Evolutionary conservation across 2,888 invertebrate species (phyloP), one percentile per base, ranked within the genome.

Genomic region (Andrena fulva): DNA sequence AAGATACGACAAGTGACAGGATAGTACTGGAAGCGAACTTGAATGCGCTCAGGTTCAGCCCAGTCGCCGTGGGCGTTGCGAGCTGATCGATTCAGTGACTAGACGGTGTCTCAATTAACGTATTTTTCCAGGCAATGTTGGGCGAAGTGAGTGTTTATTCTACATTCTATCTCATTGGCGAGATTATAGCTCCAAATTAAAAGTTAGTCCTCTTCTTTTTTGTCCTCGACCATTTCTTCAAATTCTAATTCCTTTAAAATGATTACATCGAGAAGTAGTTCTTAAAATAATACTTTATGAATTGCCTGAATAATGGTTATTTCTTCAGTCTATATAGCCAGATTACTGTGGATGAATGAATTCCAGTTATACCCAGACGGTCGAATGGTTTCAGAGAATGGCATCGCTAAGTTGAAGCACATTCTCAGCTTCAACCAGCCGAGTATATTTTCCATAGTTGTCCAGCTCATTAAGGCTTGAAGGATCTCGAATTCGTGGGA

Each of bases 391-490:
- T 62, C 29, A 7, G 42, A 48, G 66, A 60, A 24, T 42, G 35
- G 42, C 52, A 35, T 77, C 35, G 52, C 70, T 52, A 66, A 60
- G 52, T 31, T 31, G n/a, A n/a, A 60, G 66, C 73, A 50, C 50
- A 35, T 42, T 33, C 27, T 2, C 7, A 48, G 33, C 48, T 60
- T 12, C 66, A 20, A 16, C 20, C 4, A 50, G 8, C 35, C 29
- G 48, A 7, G 20, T 48, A 69, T 24, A 74, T 78, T 42, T 54
- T 54, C 56, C 69, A 42, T 66, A 74, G 50, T 74, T 68, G 68
- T 66, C 68, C 80, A 60, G 80, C 69, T 81, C 79, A 82, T 75
- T 80, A 77, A 48, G 27, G 75, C 33, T 66, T 48, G 50, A 77
- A 77, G 71, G 62, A 81, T 81, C 54, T 56, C 70, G 70, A 73